Evolutionary conservation across 2,113 vertebrate genomes (phyloP).

Genomic region (Poeciliopsis occidentalis): DNA sequence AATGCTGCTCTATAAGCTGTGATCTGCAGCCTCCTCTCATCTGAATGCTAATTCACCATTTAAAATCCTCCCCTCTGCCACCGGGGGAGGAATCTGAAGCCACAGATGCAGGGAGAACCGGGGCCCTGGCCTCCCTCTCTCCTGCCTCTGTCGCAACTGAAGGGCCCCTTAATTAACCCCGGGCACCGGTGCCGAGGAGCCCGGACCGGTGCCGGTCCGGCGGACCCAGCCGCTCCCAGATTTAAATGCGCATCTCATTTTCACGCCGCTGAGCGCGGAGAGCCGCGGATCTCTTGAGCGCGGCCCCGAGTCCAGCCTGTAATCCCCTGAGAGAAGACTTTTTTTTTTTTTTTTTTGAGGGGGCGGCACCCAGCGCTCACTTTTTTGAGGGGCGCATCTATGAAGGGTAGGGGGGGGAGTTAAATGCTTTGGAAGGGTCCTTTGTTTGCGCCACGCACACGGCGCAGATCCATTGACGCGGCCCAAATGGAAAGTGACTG

Average conservation of each 20-base stretch:
- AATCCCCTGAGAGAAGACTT: conserved; percentile 86
- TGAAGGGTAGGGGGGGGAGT: background rate
- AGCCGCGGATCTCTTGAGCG: conserved; percentile 80
- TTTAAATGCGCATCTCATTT: conserved; percentile 99
- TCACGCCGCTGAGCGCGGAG: conserved; percentile 85
- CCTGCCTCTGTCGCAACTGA: conserved; percentile 86
- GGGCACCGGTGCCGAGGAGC: conserved; percentile 66
- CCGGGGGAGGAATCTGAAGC: conserved; percentile 88
- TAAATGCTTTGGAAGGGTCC: conserved; percentile 84
- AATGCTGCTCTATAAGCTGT: conserved; percentile 63
- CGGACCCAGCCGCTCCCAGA: conserved; percentile 87
- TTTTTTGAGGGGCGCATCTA: conserved; percentile 17
- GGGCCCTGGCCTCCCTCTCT: conserved; percentile 82
- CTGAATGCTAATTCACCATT: conserved; percentile 99
- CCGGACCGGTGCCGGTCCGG: conserved; percentile 20
- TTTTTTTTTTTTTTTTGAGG: conserved; percentile 70
- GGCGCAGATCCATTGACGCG: conserved; percentile 55
- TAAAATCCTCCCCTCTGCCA: conserved; percentile 90
- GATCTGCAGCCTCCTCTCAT: conserved; percentile 83
- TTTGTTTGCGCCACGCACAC: conserved; percentile 88
- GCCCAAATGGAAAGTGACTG: conserved; percentile 77
- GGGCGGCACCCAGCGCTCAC: conserved; percentile 79
- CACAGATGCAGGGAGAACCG: conserved; percentile 96
- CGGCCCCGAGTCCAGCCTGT: conserved; percentile 78
- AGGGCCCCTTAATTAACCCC: conserved; percentile 96